Conservation (phyloP, 1,140 invertebrate genomes). For the Drosophila willistoni region DNA sequence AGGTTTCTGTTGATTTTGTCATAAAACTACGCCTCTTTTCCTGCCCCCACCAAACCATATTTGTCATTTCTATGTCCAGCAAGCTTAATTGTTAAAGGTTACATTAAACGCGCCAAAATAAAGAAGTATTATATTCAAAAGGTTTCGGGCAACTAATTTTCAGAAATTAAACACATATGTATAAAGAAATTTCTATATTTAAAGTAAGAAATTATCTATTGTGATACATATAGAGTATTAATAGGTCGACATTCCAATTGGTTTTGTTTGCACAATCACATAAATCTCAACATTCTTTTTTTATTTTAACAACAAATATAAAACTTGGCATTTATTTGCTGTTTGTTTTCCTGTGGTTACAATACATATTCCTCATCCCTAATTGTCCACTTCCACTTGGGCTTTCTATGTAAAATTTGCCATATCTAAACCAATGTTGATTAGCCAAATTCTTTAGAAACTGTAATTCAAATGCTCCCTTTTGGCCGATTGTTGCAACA, state of each 20-base stretch:
- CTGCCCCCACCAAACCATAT: slow-evolving; percentile 35
- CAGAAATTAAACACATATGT: too few relatives aligned
- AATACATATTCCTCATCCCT: not conserved
- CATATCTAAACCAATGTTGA: not conserved
- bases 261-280: not conserved
- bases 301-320: not conserved
- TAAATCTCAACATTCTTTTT: slow-evolving; percentile 12
- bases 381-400: too few relatives aligned
- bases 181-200: too few relatives aligned
- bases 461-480: not conserved
- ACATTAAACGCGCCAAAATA: not conserved
- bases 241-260: not conserved
- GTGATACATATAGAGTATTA: not conserved
- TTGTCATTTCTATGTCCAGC: slow-evolving; percentile 44
- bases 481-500: not conserved
- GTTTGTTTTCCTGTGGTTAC: not conserved
- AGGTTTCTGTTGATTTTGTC: not conserved
- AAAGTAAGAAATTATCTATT: not conserved
- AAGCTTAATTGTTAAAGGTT: not conserved
- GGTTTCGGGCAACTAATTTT: too few relatives aligned
- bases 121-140: too few relatives aligned
- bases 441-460: slow-evolving; percentile 7
- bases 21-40: slow-evolving; percentile 8
- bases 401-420: not conserved
- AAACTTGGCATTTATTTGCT: slow-evolving; percentile 2